Evolutionary conservation across 2,797 vertebrate species (phyloP).

Genomic region (Clarias platycephalus): DNA sequence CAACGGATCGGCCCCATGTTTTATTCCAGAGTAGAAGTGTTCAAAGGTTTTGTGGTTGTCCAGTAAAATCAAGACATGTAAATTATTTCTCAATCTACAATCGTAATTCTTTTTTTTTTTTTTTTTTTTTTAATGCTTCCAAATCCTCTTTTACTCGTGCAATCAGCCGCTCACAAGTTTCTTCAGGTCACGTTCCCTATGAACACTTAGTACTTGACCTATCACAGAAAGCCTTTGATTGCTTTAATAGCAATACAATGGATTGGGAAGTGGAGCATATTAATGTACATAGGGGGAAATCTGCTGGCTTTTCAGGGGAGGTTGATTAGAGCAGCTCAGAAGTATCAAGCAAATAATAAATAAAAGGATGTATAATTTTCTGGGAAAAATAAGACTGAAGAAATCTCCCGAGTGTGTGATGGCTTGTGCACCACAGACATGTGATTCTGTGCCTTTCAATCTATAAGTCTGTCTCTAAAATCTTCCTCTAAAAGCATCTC

Average conservation of each 20-base stretch:
- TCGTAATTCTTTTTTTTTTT: not conserved
- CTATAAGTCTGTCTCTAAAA: not conserved
- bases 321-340: conserved; percentile 67
- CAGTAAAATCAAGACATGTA: conserved; percentile 26
- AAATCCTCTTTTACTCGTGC: conserved; percentile 53
- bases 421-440: too few species aligned
- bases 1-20: not conserved
- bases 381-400: conserved; percentile 49
- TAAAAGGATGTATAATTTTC: not conserved
- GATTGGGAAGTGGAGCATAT: conserved; percentile 65
- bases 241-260: conserved; percentile 77
- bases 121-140: conserved; percentile 30
- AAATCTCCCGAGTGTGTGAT: not conserved
- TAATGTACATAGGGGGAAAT: conserved; percentile 64
- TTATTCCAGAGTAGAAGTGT: not conserved
- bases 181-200: conserved; percentile 67
- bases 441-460: not conserved
- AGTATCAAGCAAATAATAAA: conserved; percentile 58
- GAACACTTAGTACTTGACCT: conserved; percentile 71
- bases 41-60: conserved; percentile 37
- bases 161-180: conserved; percentile 53
- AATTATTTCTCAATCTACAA: conserved; percentile 33
- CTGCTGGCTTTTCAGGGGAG: conserved; percentile 37
- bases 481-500: not conserved
- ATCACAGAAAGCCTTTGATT: conserved; percentile 74